Base-by-base conservation (phyloP, 2,113 vertebrate genomes). In the Mesembrinibis cayennensis region DNA sequence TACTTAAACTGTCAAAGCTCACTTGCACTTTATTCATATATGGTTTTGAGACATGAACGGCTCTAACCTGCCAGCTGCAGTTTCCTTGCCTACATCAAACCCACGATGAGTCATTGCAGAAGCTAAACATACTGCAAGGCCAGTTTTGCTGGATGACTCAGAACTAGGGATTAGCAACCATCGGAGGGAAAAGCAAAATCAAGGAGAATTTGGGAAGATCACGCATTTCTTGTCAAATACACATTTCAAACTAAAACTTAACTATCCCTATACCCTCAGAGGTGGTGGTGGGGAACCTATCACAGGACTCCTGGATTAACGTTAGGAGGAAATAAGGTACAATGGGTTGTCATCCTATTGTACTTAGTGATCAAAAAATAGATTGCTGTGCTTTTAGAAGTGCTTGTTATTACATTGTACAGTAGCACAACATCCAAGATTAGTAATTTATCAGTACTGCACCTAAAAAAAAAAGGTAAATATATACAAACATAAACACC, bases 111-210 rank as follows among this genome's bases (percentile, higher is more conserved):
- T 96, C 95, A 97, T 2, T 84, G 42, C 72, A 86, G 53, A 86
- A 91, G 66, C 56, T 34, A 87, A 91, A 90, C 4, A 7, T 49
- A 72, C 63, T 74, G 56, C 71, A 91, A 91, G 34, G 83, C 49
- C 90, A 89, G 47, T 72, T 82, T 91, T 79, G 79, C 89, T 58
- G 66, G 83, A 70, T 93, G 94, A 96, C 42, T 97, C 85, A 94
- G 91, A 96, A 82, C 30, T 58, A 76, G 85, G 36, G 76, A 71
- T 80, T 63, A 93, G 76, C 36, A 94, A 42, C 50, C 50, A 92
- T 3, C 67, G 72, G 45, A 87, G 9, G 34, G 38, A 85, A 86
- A 62, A 66, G 21, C 19, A 72, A 88, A 79, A 89, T 4, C 16
- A 91, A 59, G 18, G 26, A 78, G 50, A 81, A 93, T 55, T 71